Percentiles rank a stretch among this genome's conserved stretches.
phyloP scores from a whole-genome alignment of 2,888 invertebrate genomes.

The Lasioglossum morio region DNA sequence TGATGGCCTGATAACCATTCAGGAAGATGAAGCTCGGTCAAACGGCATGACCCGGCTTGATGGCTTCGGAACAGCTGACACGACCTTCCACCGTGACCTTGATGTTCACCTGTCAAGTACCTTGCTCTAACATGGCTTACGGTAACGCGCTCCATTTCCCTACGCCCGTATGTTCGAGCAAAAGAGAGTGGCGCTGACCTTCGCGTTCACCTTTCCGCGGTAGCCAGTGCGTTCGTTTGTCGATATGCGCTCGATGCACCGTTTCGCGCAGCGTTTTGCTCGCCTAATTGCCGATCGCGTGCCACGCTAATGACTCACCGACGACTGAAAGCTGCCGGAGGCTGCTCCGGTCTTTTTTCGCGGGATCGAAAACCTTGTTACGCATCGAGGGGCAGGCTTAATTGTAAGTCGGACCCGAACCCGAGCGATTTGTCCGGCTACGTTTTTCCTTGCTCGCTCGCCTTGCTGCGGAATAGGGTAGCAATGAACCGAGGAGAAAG shows the following conservation, averaged over 20 bases:
- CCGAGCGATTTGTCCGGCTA: conserved; percentile 25
- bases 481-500: conserved; percentile 47
- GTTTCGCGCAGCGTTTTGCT: conserved; percentile 45
- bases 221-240: conserved; percentile 45
- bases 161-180: conserved; percentile 56
- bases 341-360: neutral
- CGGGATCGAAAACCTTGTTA: conserved; percentile 38
- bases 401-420: neutral
- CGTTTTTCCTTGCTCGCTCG: conserved; percentile 18
- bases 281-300: conserved; percentile 60
- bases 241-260: conserved; percentile 42
- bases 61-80: conserved; percentile 13
- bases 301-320: conserved; percentile 61
- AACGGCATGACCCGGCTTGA: neutral
- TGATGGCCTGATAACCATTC: neutral
- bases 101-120: conserved; percentile 71
- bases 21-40: neutral
- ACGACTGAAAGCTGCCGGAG: conserved; percentile 23
- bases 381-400: conserved; percentile 25
- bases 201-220: conserved; percentile 64
- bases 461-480: conserved; percentile 25
- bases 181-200: conserved; percentile 72
- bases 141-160: conserved; percentile 76
- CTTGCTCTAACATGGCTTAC: conserved; percentile 66
- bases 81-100: conserved; percentile 69